Base-by-base conservation (phyloP, 35 echinoderm and acorn worm species). In the Ptychodera flava region DNA sequence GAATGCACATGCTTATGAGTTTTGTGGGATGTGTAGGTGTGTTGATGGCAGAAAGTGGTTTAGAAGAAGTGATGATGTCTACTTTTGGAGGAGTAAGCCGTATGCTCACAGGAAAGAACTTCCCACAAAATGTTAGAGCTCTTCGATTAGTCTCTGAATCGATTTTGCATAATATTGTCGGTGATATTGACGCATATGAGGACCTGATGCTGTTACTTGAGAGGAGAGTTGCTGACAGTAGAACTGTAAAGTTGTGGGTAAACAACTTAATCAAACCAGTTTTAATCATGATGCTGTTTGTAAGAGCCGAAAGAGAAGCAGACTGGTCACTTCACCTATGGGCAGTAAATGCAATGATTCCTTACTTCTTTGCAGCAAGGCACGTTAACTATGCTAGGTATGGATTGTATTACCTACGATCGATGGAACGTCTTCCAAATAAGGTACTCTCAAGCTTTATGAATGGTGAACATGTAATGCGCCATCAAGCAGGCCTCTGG, bases 61-160 rank as follows among this genome's bases (percentile, higher is more conserved):
- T 86, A 31, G 27, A 2, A 33, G 85, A 86, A 79, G n/a, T 86
- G 22, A 86, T 86, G 52, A 27, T 31, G 27, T 37, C 52, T 14
- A 75, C 85, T 16, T 79, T 86, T 86, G 85, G 1, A 14, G 85
- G 85, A 29, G 38, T 86, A 2, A n/a, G 29, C 28, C 12, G 33
- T 1, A 86, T 86, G 85, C 53, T 92, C 1, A 78, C 29, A 34
- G 86, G 90, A 36, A 84, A 87, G 87, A 78, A 87, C 30, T n/a
- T 89, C 31, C 90, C 90, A 36, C 38, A 78, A 77, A 90, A 90
- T 29, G 29, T 87, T n/a, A 88, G 79, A 64, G 89, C 85, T 33
- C 14, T 90, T 30, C 87, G 91, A 14, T 78, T 88, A 82, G 77
- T 88, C 15, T 34, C 81, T 29, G 80, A 84, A 15, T 36, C 35